Percentiles rank a stretch among this genome's conserved stretches.
These are phyloP conservation scores for Cremastinae sp. DNA, from an alignment of 2,888 invertebrate species.

Conservation along the genomic window DNA sequence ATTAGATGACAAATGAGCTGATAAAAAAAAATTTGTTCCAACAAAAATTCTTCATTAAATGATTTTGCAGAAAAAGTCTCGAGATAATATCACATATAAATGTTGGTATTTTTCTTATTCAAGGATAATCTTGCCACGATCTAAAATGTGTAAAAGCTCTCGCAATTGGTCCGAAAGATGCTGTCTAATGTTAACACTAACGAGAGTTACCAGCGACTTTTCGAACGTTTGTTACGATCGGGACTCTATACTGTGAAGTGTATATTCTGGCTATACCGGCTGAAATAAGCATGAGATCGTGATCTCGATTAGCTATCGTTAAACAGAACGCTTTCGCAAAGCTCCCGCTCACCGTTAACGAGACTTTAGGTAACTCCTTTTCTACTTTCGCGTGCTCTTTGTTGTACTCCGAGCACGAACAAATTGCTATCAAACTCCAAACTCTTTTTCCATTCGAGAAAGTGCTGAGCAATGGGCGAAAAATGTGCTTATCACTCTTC, in stretches of 20 bases:
- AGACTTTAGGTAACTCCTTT: slow-evolving; percentile 56
- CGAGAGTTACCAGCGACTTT: slow-evolving; percentile 58
- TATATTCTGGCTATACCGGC: slow-evolving; percentile 25
- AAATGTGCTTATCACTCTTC: slow-evolving; percentile 41
- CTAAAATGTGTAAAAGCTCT: slow-evolving; percentile 24
- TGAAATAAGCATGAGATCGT: slow-evolving; percentile 48
- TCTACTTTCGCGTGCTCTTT: slow-evolving; percentile 18
- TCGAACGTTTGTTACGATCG: slow-evolving; percentile 24
- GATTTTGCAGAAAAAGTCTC: too few relatives aligned
- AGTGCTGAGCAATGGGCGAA: slow-evolving; percentile 43
- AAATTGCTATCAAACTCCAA: slow-evolving; percentile 38
- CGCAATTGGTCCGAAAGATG: slow-evolving; percentile 26
- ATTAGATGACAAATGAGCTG: too few relatives aligned
- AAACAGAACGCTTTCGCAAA: slow-evolving; percentile 52
- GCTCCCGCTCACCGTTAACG: slow-evolving; percentile 49
- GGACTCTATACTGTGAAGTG: neutral
- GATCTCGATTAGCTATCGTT: slow-evolving; percentile 60
- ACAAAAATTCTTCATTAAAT: too few relatives aligned
- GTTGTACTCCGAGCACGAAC: slow-evolving; percentile 45
- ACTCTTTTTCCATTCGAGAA: slow-evolving; percentile 41
- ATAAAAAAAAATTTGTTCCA: too few relatives aligned
- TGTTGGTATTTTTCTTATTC: too few relatives aligned
- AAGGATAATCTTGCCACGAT: neutral
- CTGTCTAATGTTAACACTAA: slow-evolving; percentile 50
- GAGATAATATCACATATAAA: too few relatives aligned